phyloP scores from a whole-genome alignment of 2,113 vertebrate species.

The Poeciliopsis retropinna region DNA sequence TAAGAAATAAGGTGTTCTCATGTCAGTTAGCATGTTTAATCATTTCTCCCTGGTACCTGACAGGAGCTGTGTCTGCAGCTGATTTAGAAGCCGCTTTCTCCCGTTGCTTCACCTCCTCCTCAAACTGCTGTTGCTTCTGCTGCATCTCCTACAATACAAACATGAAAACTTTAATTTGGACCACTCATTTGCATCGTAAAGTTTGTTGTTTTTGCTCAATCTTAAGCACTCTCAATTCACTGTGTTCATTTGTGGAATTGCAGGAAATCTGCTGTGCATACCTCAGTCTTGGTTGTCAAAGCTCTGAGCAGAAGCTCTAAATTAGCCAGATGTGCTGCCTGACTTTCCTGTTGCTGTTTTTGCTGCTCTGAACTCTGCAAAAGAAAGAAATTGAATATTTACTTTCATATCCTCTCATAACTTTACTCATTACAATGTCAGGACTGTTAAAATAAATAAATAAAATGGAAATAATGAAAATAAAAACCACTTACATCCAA shows the following conservation, averaged over 20 bases:
- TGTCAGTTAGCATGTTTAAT: background rate
- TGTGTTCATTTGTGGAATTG: background rate
- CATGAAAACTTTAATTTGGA: background rate
- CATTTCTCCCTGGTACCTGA: slow-evolving; percentile 77
- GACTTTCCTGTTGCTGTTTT: slow-evolving; percentile 72
- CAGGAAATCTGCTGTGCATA: slow-evolving; percentile 56
- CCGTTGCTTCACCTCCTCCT: slow-evolving; percentile 45
- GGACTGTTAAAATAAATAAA: background rate
- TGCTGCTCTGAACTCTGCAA: slow-evolving; percentile 67
- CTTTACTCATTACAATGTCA: background rate
- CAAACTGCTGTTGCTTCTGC: slow-evolving; percentile 61
- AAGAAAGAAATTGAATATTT: background rate
- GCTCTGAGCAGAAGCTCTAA: slow-evolving; percentile 80
- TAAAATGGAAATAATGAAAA: too few species aligned
- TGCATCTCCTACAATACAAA: slow-evolving; percentile 63
- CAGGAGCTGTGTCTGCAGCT: slow-evolving; percentile 31
- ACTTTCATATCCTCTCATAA: background rate
- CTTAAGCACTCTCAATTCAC: background rate
- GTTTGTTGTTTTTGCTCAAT: background rate
- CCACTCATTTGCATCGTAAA: background rate
- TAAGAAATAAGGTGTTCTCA: background rate
- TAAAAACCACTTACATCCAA: too few species aligned
- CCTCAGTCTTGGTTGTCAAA: slow-evolving; percentile 85
- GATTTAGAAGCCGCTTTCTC: slow-evolving; percentile 28
- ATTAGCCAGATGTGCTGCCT: slow-evolving; percentile 75